phyloP scores from a whole-genome alignment of 2,113 vertebrate genomes.

The Origma solitaria region DNA sequence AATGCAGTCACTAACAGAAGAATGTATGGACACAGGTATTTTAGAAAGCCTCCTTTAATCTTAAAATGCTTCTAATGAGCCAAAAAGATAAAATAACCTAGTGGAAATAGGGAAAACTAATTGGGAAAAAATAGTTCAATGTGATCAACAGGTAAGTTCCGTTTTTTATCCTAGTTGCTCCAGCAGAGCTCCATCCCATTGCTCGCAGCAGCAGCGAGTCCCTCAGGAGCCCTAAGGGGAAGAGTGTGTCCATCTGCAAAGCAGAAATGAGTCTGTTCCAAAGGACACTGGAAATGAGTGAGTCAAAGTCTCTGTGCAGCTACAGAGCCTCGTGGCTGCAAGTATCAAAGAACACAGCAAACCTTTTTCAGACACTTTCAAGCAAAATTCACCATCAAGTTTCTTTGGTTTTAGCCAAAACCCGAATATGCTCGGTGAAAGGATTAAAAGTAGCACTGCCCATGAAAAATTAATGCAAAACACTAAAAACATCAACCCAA shows the following conservation, averaged over 20 bases:
- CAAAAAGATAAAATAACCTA: background rate
- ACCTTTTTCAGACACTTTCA: background rate
- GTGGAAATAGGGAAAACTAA: background rate
- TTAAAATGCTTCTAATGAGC: background rate
- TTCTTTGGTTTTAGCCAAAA: background rate
- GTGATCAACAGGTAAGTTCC: background rate
- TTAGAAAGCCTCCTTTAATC: background rate
- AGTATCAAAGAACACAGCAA: background rate
- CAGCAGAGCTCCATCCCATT: background rate
- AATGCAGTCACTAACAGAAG: background rate
- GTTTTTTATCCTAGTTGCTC: background rate
- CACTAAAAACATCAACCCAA: background rate
- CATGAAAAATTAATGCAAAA: background rate
- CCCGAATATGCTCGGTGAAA: background rate
- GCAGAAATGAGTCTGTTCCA: background rate
- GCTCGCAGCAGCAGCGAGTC: background rate
- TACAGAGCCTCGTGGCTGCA: background rate
- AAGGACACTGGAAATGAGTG: background rate
- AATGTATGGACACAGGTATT: background rate
- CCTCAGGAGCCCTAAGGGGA: background rate
- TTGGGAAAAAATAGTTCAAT: background rate
- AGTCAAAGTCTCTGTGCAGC: background rate
- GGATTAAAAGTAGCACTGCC: background rate
- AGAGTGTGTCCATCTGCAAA: background rate
- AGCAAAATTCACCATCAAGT: background rate